phyloP scores from a whole-genome alignment of 2,113 vertebrate genomes.

The Calidris pugnax region DNA sequence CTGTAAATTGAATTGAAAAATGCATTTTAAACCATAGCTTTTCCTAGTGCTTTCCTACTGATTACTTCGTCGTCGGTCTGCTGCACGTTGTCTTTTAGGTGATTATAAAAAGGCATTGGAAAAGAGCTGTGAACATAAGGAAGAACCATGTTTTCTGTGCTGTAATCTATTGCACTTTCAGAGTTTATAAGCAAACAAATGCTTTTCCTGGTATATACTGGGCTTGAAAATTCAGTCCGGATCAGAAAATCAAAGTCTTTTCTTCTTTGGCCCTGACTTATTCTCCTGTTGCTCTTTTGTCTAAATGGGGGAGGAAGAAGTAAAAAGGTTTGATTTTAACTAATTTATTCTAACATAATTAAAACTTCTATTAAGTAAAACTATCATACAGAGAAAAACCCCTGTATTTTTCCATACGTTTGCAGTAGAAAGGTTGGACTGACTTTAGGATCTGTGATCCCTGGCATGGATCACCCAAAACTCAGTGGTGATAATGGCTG shows the following conservation, averaged over 20 bases:
- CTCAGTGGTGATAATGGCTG: background rate
- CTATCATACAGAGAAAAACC: background rate
- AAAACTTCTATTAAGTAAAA: background rate
- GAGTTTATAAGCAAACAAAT: background rate
- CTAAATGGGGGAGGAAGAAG: background rate
- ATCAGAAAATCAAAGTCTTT: background rate
- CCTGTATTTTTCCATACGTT: background rate
- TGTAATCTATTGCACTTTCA: background rate
- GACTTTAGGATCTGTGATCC: background rate
- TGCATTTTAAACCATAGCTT: background rate
- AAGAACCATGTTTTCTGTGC: background rate
- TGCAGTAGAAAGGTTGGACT: background rate
- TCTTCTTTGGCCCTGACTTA: background rate
- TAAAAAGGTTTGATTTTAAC: background rate
- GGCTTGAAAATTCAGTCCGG: background rate
- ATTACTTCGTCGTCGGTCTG: background rate
- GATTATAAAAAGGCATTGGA: background rate
- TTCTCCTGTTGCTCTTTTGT: background rate
- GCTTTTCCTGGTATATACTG: background rate
- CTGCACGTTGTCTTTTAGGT: background rate
- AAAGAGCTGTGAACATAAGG: background rate
- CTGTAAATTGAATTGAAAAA: background rate
- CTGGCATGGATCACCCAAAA: background rate
- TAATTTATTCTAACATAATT: background rate
- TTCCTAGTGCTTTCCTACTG: background rate